Base-by-base conservation (phyloP, 2,797 vertebrate species). In the Adrianichthys oophorus region DNA sequence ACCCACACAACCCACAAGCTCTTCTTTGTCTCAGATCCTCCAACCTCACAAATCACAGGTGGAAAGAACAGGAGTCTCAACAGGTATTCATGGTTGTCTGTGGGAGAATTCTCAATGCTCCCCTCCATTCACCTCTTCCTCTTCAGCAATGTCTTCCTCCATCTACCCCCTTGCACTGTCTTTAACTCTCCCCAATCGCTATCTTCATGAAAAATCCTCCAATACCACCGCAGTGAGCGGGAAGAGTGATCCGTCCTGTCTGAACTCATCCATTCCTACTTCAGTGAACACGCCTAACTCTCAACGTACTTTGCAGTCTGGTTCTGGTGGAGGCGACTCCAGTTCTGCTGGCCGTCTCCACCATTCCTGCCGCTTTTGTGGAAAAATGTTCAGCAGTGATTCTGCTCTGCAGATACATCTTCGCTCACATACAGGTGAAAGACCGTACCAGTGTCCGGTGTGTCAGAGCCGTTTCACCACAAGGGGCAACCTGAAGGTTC, bases 391-490 rank as follows among this genome's bases (percentile, higher is more conserved):
- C 52, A 95, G 94, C 61, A 94, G 95, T 48, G 95, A 97, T 72
- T 96, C 95, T 8, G 93, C 93, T 21, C 86, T 96, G 44, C 95
- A 96, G 84, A 96, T 97, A 86, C 95, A 97, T 62, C 84, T 97
- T 52, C 93, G 95, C 41, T 97, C 95, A 13, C 95, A 97, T 79
- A 97, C 95, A 0, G 95, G 95, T 0, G 95, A 97, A 71, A 89
- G 95, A 24, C 95, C 95, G 23, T 97, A 96, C 74, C 94, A 95
- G 75, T 97, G 95, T 74, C 94, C 95, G 4, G 93, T 96, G 37
- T 97, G 95, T 51, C 93, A 95, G 52, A 96, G 95, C 72, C 94
- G 95, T 24, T 97, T 97, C 77, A 95, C 95, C 64, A 97, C 95
- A 5, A 81, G 95, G 0, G 95, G 95, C 37, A 97, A 97, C 84